Evolutionary conservation across 2,888 invertebrate genomes (phyloP), one percentile per base, ranked within the genome.

Genomic region (Stenodema calcarata): DNA sequence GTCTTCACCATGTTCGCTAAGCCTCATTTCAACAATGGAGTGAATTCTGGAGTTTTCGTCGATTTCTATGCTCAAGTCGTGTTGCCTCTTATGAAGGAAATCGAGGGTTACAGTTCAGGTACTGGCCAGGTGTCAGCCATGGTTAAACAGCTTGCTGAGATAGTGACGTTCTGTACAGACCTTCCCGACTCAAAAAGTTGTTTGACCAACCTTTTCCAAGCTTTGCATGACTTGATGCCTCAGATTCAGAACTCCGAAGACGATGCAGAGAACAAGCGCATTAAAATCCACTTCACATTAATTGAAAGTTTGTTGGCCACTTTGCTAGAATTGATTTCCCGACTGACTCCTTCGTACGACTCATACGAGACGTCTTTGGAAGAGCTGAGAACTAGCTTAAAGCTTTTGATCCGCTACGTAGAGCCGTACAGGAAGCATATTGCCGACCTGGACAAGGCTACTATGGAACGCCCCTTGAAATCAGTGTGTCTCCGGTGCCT

Each of bases 11-110:
- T 78, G 27, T 54, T 76, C n/a, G 76, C 78, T 18, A 86, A 86
- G 35, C 30, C 86, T 50, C 76, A 84, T 75, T 84, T 84, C 73
- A 23, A 23, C 28, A 84, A 84, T 44, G 84, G 84, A 0, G 75
- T 84, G 14, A 28, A 84, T 84, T 84, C 84, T 18, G 84, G 84
- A 9, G 47, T 7, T 54, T 84, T 84, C 75, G 84, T 84, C 14
- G 28, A 18, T 44, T 84, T 84, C n/a, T 84, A 84, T 23, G 30
- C 44, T 44, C 18, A 18, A 28, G 14, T 23, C 9, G 27, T 84
- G 30, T 16, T 84, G 9, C 84, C 84, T 27, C 41, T 84, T 7
- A 42, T 84, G 6, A 84, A 73, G 44, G 73, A 84, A 14, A 30
- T 84, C 18, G 73, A 84, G n/a, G 84, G 84, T 12, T 84, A 70